Base-by-base conservation (phyloP, 2,797 vertebrate genomes). In the Philypnodon macrostomus region DNA sequence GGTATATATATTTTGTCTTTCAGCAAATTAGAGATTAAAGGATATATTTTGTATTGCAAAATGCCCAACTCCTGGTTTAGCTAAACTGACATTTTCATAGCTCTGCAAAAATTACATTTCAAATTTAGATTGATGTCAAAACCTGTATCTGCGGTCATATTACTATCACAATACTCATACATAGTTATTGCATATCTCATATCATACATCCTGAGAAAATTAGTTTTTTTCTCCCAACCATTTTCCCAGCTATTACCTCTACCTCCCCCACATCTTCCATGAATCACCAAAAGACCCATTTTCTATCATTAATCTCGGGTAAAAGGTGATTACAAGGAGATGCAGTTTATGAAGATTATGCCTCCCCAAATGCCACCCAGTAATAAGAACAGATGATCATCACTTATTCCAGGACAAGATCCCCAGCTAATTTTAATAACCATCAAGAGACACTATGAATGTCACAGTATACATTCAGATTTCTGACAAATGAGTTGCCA, bases 261-360 rank as follows among this genome's bases (percentile, higher is more conserved):
- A n/a, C 48, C 26, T 63, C 62, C 41, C 55, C 59, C 47, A 59
- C 48, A 23, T 16, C 37, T 24, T 33, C 32, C 21, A 42, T 31
- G 31, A 15, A 42, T 81, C 4, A 18, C 48, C 53, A 58, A 19
- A 71, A 73, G 64, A 66, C 34, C 34, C 16, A 50, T 67, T 79
- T 61, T 36, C 58, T 30, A 24, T 44, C 58, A 73, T 80, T 80
- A 79, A 76, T 79, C 71, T 62, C 40, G 1, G 23, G 14, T 19
- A 27, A 58, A 77, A 76, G 69, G 67, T 70, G 67, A 81, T 76
- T 60, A 73, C 48, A 69, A 65, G 56, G 42, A 67, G 62, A 67
- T 24, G 19, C 17, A 19, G 51, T 44, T 45, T 53, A 53, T 46
- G 48, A 61, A 42, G 37, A 66, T 69, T 44, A 48, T 44, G 21